A percentile compares a stretch with the other conserved stretches of the same genome.
Evolutionary conservation across 2,797 vertebrate genomes (phyloP).

Genomic region (Sebastes minor): DNA sequence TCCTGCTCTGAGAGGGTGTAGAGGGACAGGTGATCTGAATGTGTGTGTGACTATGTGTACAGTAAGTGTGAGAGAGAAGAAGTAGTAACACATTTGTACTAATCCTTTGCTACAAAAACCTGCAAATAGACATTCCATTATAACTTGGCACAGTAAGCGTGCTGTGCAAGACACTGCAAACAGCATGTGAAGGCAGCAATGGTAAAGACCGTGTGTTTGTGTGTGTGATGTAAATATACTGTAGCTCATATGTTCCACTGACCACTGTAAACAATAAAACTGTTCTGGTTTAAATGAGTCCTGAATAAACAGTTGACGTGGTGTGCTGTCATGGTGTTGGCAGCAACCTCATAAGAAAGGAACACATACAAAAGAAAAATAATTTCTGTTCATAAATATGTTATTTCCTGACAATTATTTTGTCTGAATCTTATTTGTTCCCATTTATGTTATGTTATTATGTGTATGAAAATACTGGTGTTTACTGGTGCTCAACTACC

Average conservation of each 20-base stretch:
- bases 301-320: background rate
- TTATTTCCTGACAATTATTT: background rate
- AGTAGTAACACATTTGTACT: background rate
- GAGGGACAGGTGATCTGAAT: background rate
- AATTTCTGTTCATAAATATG: background rate
- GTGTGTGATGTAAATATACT: slow-evolving; percentile 19
- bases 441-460: background rate
- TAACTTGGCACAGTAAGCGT: background rate
- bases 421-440: background rate
- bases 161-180: background rate
- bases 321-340: background rate
- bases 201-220: background rate
- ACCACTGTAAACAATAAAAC: slow-evolving; percentile 12
- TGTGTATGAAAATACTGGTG: background rate
- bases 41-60: background rate
- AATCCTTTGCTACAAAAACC: background rate
- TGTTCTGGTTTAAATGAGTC: background rate
- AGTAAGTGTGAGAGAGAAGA: background rate
- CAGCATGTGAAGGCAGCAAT: background rate
- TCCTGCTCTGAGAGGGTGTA: slow-evolving; percentile 85
- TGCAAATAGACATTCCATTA: background rate
- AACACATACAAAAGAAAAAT: background rate
- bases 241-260: background rate
- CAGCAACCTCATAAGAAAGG: background rate
- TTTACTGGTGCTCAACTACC: background rate